A percentile compares a stretch with the other conserved stretches of the same genome.
These are phyloP conservation scores for Macrochelys suwanniensis DNA, from an alignment of 2,797 vertebrate species.

Conservation along the genomic window DNA sequence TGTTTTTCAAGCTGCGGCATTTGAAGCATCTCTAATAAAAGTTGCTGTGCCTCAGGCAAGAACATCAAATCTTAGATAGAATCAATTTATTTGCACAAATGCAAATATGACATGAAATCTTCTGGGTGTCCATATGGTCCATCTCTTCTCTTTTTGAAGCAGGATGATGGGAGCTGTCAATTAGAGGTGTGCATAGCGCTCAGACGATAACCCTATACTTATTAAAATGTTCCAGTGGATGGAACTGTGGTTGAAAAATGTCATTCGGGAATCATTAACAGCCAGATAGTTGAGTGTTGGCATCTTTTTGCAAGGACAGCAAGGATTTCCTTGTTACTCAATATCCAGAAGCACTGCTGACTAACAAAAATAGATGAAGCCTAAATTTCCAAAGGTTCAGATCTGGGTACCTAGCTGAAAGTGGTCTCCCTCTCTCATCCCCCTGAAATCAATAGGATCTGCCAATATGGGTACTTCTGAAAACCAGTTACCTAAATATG, in stretches of 20 bases:
- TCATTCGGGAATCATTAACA: conserved; percentile 13
- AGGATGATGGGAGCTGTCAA: neutral
- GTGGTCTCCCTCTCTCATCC: neutral
- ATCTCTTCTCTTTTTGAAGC: neutral
- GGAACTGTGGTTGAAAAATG: conserved; percentile 14
- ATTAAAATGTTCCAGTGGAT: neutral
- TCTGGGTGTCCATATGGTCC: neutral
- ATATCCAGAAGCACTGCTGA: neutral
- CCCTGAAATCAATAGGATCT: neutral
- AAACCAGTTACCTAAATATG: neutral
- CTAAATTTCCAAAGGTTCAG: rapidly evolving
- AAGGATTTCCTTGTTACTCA: neutral
- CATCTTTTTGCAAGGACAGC: neutral
- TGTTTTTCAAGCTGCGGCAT: neutral
- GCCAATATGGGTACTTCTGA: neutral
- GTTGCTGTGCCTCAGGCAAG: neutral
- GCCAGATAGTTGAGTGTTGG: neutral
- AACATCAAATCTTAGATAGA: neutral
- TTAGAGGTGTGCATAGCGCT: neutral
- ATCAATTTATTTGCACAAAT: neutral
- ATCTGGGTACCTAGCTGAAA: neutral
- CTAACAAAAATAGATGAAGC: neutral
- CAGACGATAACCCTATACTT: rapidly evolving
- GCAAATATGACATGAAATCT: neutral
- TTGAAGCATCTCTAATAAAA: neutral